phyloP scores from a whole-genome alignment of 2,888 invertebrate species.

The Xylota segnis region DNA sequence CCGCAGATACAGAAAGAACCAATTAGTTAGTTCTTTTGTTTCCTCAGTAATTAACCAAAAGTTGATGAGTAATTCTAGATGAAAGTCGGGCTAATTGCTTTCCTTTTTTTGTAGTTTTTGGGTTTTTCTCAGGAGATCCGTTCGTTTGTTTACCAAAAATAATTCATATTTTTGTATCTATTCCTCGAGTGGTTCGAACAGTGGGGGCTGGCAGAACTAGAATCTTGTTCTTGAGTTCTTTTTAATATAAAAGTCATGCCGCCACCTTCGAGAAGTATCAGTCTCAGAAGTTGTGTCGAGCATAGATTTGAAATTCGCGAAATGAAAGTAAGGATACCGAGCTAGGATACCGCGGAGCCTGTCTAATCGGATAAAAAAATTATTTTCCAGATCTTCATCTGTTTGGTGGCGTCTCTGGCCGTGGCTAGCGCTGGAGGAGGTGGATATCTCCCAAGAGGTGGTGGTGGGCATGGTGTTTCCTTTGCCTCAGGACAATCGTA shows the following conservation, averaged over 20 bases:
- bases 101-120: constrained; percentile 1
- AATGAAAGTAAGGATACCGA: constrained; percentile 55
- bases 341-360: not conserved
- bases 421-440: constrained; percentile 66
- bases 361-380: constrained; percentile 1
- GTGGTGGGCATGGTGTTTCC: not conserved
- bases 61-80: constrained; percentile 10
- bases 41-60: not conserved
- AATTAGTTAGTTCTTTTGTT: not conserved
- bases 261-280: constrained; percentile 14
- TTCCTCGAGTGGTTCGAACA: not conserved
- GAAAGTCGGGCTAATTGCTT: not conserved
- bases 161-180: not conserved
- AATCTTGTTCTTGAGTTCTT: constrained; percentile 4
- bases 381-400: constrained; percentile 70
- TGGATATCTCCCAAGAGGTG: constrained; percentile 59
- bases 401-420: constrained; percentile 68
- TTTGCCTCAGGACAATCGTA: constrained; percentile 5
- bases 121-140: constrained; percentile 24
- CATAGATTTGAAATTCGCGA: constrained; percentile 6
- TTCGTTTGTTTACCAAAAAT: not conserved
- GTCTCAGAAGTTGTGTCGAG: constrained; percentile 20
- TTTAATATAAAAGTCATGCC: constrained; percentile 58
- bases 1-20: not conserved
- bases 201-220: constrained; percentile 5